Percentiles rank a stretch among this genome's conserved stretches.
Conservation (phyloP, 2,797 vertebrate genomes). For the Perodicticus potto region DNA sequence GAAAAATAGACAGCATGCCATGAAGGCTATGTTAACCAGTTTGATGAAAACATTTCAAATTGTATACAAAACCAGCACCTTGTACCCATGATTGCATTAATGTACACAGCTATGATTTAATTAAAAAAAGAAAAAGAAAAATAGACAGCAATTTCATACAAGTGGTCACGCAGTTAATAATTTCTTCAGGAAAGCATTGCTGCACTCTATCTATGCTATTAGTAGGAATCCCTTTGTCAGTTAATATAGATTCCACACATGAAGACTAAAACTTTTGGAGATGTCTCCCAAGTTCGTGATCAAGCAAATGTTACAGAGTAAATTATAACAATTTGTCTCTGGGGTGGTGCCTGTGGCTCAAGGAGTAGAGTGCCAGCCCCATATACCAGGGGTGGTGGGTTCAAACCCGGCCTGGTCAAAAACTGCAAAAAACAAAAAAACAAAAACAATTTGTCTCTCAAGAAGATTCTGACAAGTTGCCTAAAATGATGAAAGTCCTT, state of each 20-base stretch:
- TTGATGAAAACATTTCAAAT: too few species aligned
- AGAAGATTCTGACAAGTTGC: constrained; percentile 15
- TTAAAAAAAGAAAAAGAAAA: too few species aligned
- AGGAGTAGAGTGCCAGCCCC: too few species aligned
- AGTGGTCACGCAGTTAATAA: constrained; percentile 2
- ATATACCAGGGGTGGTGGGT: too few species aligned
- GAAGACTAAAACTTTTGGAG: constrained; percentile 21
- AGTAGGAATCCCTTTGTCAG: constrained; percentile 7
- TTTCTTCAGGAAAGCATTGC: neutral
- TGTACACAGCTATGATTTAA: too few species aligned
- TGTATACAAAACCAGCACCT: too few species aligned
- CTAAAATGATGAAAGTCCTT: constrained; percentile 53
- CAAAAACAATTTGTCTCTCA: neutral
- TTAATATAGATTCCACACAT: constrained; percentile 25
- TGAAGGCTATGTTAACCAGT: too few species aligned
- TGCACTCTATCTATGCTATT: neutral
- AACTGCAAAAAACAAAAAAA: neutral
- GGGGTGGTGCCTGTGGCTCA: too few species aligned
- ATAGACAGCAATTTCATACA: neutral
- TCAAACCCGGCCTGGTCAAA: too few species aligned
- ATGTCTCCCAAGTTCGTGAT: constrained; percentile 11
- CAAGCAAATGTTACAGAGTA: neutral
- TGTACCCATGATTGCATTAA: too few species aligned
- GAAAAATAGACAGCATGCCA: constrained; percentile 36
- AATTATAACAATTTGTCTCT: constrained; percentile 37